Base-by-base conservation (phyloP, 2,888 invertebrate species). In the Ctena decussata region DNA sequence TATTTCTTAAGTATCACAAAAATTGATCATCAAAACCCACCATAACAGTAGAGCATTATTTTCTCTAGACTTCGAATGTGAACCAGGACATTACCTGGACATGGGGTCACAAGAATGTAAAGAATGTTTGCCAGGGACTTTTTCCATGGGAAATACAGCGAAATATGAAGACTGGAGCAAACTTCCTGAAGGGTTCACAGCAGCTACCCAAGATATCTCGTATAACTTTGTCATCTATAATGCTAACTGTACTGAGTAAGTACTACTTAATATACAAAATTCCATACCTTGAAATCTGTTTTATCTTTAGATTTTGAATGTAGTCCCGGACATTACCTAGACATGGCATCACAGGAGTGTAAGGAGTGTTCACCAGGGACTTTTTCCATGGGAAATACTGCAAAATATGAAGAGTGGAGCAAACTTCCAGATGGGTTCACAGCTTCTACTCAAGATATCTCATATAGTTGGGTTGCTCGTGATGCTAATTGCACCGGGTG, bases 231-330 rank as follows among this genome's bases (percentile, higher is more conserved):
- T 84, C 0, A 44, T 27, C 18, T 18, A 35, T 0, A 69, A 65
- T 44, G 49, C 39, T 8, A 85, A 89, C 60, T 89, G 89, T 70
- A 76, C 80, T 37, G 69, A 60, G 89, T 89, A 79, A 86, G 83
- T 57, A 57, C 27, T 57, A 27, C 53, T 53, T 21, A 53, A 21
- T 18, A 12, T 18, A 53, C 3, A 37, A n/a, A 15, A 1, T 69
- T 21, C 30, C 8, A n/a, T 24, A 37, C 12, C 24, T 37, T 37
- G 41, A 6, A 44, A 41, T 12, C 65, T n/a, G n/a, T n/a, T n/a
- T n/a, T n/a, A n/a, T 46, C 80, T 85, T 0, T 70, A 87, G 87
- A 77, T 35, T 71, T 70, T 37, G 82, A 82, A 46, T 87, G 87
- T 75, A 49, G 39, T 0, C 60, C 74, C 46, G 87, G 87, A 35